Evolutionary conservation across 2,113 vertebrate genomes (phyloP).

Genomic region (Thalassarche chlororhynchos): DNA sequence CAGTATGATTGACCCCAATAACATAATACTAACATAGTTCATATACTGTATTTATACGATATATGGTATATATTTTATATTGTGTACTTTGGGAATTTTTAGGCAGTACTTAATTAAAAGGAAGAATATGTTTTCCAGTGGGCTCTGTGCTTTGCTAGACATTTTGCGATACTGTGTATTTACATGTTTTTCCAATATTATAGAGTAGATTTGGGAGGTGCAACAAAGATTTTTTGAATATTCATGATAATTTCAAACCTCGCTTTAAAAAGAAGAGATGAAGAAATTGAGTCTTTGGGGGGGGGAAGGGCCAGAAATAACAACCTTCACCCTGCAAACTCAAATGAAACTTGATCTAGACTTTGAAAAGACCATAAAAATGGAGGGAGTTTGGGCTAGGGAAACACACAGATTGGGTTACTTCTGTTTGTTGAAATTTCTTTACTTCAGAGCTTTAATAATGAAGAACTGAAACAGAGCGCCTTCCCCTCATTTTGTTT

Average conservation of each 20-base stretch:
- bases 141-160: not conserved
- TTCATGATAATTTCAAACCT: not conserved
- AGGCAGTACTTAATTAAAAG: not conserved
- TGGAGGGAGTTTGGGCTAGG: not conserved
- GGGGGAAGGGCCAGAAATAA: not conserved
- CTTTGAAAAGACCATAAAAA: conserved; percentile 16
- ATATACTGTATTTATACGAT: not conserved
- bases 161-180: not conserved
- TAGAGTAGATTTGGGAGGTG: not conserved
- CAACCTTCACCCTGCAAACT: not conserved
- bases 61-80: not conserved
- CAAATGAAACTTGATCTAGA: conserved; percentile 36
- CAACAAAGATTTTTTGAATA: not conserved
- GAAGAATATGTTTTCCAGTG: not conserved
- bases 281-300: not conserved
- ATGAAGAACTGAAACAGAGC: conserved; percentile 41
- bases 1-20: not conserved
- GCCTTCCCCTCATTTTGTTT: conserved; percentile 37
- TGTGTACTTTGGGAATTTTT: not conserved
- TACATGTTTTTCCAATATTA: not conserved
- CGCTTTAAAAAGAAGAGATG: not conserved
- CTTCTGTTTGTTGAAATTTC: conserved; percentile 63
- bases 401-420: conserved; percentile 39
- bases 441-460: conserved; percentile 51
- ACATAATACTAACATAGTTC: not conserved